These are phyloP conservation scores for Chondrosia reniformis DNA, from an alignment of 37 sponge, comb jelly and placozoan genomes.

Conservation along the genomic window DNA sequence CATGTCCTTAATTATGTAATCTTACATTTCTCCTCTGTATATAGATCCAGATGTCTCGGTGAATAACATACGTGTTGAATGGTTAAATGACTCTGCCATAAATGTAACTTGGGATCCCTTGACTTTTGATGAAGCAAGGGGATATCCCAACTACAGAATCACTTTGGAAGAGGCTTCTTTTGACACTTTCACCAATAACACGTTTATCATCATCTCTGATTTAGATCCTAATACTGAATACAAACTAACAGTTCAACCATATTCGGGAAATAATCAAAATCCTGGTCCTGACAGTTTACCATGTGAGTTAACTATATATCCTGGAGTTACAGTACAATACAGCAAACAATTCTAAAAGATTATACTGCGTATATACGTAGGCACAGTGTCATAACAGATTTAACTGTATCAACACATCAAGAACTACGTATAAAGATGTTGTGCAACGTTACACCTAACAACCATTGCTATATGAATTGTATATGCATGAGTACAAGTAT, in stretches of 20 bases:
- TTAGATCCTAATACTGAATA: neutral
- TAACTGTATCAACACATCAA: too few species aligned
- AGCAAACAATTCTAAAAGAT: too few species aligned
- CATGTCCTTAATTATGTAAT: too few species aligned
- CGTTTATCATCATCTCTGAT: neutral
- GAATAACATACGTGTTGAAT: neutral
- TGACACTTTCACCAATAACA: neutral
- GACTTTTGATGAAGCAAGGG: slow-evolving; percentile 4
- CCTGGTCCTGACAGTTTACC: neutral
- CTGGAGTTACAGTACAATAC: too few species aligned
- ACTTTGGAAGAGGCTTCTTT: neutral
- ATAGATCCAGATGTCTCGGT: neutral
- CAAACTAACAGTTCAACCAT: neutral
- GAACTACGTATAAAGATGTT: neutral
- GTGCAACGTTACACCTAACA: neutral
- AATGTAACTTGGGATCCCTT: neutral
- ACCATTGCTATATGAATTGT: too few species aligned
- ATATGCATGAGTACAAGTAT: too few species aligned
- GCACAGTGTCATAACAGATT: too few species aligned
- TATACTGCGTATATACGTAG: neutral
- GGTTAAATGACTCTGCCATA: neutral
- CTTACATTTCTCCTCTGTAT: too few species aligned
- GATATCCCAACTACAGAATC: slow-evolving; percentile 9
- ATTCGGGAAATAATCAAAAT: neutral
- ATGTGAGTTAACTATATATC: too few species aligned